A percentile compares a stretch with the other conserved stretches of the same genome.
These are phyloP conservation scores for Melikaiella ostensackeni DNA, from an alignment of 2,888 invertebrate species.

Conservation along the genomic window DNA sequence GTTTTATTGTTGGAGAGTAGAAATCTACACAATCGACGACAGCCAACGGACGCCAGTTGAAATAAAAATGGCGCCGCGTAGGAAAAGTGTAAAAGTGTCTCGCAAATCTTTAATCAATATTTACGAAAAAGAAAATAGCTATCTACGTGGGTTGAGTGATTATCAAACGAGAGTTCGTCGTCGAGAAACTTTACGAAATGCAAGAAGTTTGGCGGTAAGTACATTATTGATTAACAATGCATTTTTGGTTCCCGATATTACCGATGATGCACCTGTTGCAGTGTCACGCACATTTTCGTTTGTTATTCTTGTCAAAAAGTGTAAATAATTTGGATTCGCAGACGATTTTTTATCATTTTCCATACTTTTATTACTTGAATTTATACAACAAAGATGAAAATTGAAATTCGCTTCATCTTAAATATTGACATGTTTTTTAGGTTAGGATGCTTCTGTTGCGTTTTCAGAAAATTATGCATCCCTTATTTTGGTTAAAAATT, in stretches of 20 bases:
- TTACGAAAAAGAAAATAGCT: constrained; percentile 68
- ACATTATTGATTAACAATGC: not conserved
- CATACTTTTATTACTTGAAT: not conserved
- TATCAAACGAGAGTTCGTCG: constrained; percentile 67
- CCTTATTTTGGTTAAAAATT: not conserved
- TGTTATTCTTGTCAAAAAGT: not conserved
- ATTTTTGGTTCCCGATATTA: not conserved
- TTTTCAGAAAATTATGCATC: not conserved
- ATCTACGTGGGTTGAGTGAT: constrained; percentile 68
- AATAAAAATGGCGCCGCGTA: constrained; percentile 69
- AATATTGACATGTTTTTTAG: not conserved
- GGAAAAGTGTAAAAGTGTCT: constrained; percentile 60
- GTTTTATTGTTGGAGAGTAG: not conserved
- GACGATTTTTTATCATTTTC: too few species aligned
- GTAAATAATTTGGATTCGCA: too few species aligned
- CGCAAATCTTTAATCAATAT: constrained; percentile 51
- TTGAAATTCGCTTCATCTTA: not conserved
- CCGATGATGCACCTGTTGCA: constrained; percentile 15
- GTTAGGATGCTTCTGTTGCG: not conserved
- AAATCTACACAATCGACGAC: not conserved
- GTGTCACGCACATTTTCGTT: not conserved
- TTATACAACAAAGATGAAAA: not conserved
- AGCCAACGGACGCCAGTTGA: constrained; percentile 3
- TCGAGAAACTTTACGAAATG: constrained; percentile 66
- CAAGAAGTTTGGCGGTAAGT: constrained; percentile 64